Base-by-base conservation (phyloP, 2,888 invertebrate species). In the Aphodius sticticus region DNA sequence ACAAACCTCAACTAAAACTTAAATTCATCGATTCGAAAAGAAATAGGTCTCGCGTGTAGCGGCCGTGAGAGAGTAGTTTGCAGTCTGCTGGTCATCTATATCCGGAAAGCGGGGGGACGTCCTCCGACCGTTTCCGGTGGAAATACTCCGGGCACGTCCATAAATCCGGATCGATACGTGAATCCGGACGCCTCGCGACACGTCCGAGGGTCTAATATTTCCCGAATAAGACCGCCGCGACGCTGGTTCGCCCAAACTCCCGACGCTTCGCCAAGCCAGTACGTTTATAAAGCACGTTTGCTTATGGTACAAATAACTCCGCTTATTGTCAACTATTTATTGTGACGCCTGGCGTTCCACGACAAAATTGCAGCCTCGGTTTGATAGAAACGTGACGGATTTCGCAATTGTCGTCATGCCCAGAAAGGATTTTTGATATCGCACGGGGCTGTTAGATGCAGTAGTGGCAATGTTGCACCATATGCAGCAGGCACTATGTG, bases 251-350 rank as follows among this genome's bases (percentile, higher is more conserved):
- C 53, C 53, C 53, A 5, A 26, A 26, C 26, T 26, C 53, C 53
- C 53, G 53, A 9, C 53, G 53, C 53, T 5, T 0, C 53, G 7
- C 7, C 38, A 7, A 38, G 53, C 26, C 26, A 26, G 1, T 9
- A 53, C 53, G 53, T 53, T 53, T 53, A 53, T 53, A 53, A 53
- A 53, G 53, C 53, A 53, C 53, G 53, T 53, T 53, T 53, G 12
- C 53, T 53, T 53, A 53, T 53, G 53, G 53, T 53, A 53, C 53
- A 53, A 53, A 53, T 53, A 53, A 53, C 53, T 53, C 53, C 53
- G 53, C 2, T 53, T 53, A 53, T 53, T 53, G 53, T 53, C 53
- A 5, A 53, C 53, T 53, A 53, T 53, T 53, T 53, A 53, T 53
- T 53, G 53, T 53, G 53, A 0, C 12, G 53, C 1, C 53, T 1